Evolutionary conservation across 2,797 vertebrate genomes (phyloP).

Genomic region (Carduelis carduelis): DNA sequence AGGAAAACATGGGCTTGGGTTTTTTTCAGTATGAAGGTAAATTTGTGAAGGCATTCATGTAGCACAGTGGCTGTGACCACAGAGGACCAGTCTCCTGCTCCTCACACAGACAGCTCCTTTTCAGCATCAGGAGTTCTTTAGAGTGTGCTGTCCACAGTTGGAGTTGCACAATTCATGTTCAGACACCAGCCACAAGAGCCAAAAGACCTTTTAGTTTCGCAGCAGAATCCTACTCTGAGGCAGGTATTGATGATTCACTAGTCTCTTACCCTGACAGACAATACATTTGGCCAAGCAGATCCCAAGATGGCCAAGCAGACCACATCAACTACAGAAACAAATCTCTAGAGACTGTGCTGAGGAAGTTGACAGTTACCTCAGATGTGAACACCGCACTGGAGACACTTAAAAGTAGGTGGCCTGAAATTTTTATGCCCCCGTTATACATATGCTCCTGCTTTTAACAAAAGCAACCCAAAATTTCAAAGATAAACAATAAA

Average conservation of each 20-base stretch:
- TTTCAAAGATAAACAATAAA: background rate
- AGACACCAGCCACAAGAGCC: background rate
- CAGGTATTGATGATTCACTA: too few relatives aligned
- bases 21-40: background rate
- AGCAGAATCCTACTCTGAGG: background rate
- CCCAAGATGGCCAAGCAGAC: rapidly evolving
- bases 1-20: background rate
- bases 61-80: background rate
- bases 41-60: background rate
- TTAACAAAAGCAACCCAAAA: background rate
- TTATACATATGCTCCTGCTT: background rate
- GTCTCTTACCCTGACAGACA: rapidly evolving
- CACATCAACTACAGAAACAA: background rate
- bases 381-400: background rate
- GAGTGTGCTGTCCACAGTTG: background rate
- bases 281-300: background rate
- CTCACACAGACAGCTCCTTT: background rate
- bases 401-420: background rate
- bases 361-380: background rate
- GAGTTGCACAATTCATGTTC: background rate
- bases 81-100: background rate
- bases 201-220: background rate
- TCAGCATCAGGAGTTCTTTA: background rate
- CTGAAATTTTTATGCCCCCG: background rate
- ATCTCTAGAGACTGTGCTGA: background rate